A percentile compares a stretch with the other conserved stretches of the same genome.
These are phyloP conservation scores for Sinocyclocheilus anophthalmus DNA, from an alignment of 2,113 vertebrate genomes.

Conservation along the genomic window DNA sequence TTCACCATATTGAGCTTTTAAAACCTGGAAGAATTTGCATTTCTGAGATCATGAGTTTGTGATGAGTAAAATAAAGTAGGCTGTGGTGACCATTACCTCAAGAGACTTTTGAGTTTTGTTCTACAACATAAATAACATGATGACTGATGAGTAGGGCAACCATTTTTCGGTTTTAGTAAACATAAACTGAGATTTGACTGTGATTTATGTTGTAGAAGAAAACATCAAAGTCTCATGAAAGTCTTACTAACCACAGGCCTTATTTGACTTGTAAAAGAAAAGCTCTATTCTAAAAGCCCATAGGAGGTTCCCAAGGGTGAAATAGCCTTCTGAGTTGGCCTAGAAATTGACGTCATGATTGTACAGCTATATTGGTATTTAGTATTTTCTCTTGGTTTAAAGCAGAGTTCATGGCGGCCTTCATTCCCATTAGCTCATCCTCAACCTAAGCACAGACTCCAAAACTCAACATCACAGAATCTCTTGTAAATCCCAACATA, in stretches of 20 bases:
- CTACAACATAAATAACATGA: not conserved
- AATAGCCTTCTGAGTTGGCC: not conserved
- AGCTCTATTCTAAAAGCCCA: not conserved
- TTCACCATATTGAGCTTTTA: not conserved
- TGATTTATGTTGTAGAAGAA: not conserved
- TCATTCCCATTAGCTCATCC: not conserved
- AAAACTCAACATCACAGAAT: constrained; percentile 13
- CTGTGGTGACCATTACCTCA: not conserved
- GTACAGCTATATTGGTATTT: not conserved
- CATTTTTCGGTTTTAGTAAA: not conserved
- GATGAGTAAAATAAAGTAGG: not conserved
- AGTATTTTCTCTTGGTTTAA: not conserved
- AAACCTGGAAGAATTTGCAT: not conserved
- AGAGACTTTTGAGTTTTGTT: not conserved
- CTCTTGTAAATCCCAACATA: constrained; percentile 18
- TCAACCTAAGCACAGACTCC: not conserved
- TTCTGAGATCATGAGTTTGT: not conserved
- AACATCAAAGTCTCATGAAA: not conserved
- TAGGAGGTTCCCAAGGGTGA: constrained; percentile 1
- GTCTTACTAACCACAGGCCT: not conserved
- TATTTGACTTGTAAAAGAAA: not conserved
- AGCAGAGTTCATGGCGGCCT: not conserved
- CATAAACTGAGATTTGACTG: not conserved
- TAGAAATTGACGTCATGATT: not conserved
- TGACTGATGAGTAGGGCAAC: not conserved